Evolutionary conservation across 2,888 invertebrate genomes (phyloP).

Genomic region (Lasioglossum oenotherae): DNA sequence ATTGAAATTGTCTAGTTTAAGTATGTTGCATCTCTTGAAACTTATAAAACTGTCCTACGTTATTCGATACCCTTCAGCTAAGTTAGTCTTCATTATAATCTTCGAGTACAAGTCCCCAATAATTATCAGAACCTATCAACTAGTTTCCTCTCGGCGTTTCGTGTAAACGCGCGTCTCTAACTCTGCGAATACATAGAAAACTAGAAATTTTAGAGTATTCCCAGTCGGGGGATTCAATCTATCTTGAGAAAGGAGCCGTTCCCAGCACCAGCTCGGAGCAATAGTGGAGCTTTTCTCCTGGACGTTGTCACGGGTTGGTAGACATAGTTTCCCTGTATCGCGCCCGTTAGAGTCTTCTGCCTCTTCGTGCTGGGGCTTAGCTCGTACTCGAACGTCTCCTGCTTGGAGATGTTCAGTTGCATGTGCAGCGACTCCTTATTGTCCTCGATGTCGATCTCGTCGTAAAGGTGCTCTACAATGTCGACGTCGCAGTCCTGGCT

Average conservation of each 20-base stretch:
- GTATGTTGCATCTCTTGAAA: too few species aligned
- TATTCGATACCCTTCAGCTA: background rate
- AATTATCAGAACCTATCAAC: slow-evolving; percentile 33
- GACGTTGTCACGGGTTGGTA: slow-evolving; percentile 81
- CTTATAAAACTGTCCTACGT: background rate
- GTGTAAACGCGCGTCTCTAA: background rate
- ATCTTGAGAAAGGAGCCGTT: slow-evolving; percentile 80
- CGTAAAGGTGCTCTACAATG: slow-evolving; percentile 90
- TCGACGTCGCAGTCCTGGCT: slow-evolving; percentile 83
- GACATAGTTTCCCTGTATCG: slow-evolving; percentile 80
- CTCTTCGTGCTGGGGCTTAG: slow-evolving; percentile 78
- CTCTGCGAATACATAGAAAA: slow-evolving; percentile 31
- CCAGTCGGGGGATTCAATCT: slow-evolving; percentile 67
- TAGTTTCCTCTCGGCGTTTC: slow-evolving; percentile 20
- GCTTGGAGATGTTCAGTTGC: slow-evolving; percentile 84
- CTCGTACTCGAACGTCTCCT: slow-evolving; percentile 77
- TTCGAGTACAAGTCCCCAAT: background rate
- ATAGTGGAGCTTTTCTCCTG: slow-evolving; percentile 81
- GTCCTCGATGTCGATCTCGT: slow-evolving; percentile 90
- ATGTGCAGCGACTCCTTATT: slow-evolving; percentile 87
- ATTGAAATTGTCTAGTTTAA: background rate
- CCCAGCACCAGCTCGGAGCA: slow-evolving; percentile 75
- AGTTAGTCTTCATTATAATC: background rate
- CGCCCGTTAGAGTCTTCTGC: slow-evolving; percentile 79
- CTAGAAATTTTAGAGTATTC: slow-evolving; percentile 38